phyloP scores from a whole-genome alignment of 2,113 vertebrate genomes.

The Chaetorhynchus papuensis region DNA sequence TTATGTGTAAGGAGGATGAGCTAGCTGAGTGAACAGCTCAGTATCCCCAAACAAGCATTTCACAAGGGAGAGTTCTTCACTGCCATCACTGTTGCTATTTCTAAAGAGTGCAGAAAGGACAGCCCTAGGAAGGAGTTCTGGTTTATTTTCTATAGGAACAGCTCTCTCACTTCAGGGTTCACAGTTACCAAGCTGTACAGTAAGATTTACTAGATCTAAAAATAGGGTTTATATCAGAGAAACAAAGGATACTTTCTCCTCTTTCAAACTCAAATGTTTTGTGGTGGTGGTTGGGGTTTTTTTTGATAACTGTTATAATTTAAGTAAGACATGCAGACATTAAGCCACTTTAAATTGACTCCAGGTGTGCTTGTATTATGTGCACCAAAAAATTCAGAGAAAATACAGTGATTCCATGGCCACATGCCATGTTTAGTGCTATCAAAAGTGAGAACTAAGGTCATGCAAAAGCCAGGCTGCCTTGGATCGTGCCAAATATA shows the following conservation, averaged over 20 bases:
- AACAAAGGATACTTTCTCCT: background rate
- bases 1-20: background rate
- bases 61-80: background rate
- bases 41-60: background rate
- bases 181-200: background rate
- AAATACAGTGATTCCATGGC: background rate
- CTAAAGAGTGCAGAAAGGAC: background rate
- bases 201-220: background rate
- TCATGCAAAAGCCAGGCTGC: background rate
- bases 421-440: background rate
- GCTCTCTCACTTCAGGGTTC: background rate
- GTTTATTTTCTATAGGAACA: background rate
- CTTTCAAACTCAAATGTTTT: background rate
- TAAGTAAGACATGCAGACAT: background rate
- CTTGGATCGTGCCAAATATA: background rate
- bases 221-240: background rate
- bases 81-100: background rate
- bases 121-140: background rate
- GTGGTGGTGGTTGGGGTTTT: background rate
- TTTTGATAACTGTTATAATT: background rate
- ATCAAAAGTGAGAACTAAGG: background rate
- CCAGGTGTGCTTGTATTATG: background rate
- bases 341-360: background rate
- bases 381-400: background rate
- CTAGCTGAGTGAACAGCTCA: background rate